phyloP scores from a whole-genome alignment of 2,888 invertebrate species.

The Orthosia gracilis region DNA sequence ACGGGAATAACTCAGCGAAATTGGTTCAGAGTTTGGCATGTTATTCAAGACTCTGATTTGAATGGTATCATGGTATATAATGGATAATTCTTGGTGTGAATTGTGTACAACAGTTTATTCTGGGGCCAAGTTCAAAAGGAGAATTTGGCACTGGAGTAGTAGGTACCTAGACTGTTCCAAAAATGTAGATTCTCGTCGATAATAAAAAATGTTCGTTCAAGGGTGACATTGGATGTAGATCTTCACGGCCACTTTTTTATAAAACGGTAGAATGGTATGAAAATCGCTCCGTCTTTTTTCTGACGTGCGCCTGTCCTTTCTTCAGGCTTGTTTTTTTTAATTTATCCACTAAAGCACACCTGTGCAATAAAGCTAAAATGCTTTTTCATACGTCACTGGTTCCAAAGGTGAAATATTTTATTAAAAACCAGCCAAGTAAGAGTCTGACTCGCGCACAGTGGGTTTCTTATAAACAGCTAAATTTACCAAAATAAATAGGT shows the following conservation, averaged over 20 bases:
- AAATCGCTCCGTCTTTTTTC: constrained; percentile 10
- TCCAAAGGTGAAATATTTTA: neutral
- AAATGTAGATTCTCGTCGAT: constrained; percentile 6
- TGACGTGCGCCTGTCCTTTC: neutral
- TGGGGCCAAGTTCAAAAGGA: constrained; percentile 25
- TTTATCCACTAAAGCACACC: constrained; percentile 17
- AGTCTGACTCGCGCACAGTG: too few relatives aligned
- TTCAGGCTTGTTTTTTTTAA: constrained; percentile 1
- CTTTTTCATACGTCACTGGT: neutral
- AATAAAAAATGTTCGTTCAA: constrained; percentile 18
- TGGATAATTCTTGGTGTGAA: constrained; percentile 23
- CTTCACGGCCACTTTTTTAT: constrained; percentile 6
- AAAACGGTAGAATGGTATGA: constrained; percentile 22
- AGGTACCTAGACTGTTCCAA: neutral
- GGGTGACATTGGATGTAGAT: constrained; percentile 38
- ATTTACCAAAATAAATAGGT: too few relatives aligned
- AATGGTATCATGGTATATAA: constrained; percentile 27
- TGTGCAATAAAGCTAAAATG: constrained; percentile 10
- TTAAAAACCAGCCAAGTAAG: too few relatives aligned
- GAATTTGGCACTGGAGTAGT: neutral
- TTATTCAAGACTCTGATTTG: constrained; percentile 43
- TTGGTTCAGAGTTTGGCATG: constrained; percentile 50
- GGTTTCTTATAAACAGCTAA: too few relatives aligned
- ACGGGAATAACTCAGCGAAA: constrained; percentile 52
- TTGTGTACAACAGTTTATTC: constrained; percentile 5